Evolutionary conservation across 1,140 invertebrate genomes (phyloP).

Genomic region (Bombus vancouverensis): DNA sequence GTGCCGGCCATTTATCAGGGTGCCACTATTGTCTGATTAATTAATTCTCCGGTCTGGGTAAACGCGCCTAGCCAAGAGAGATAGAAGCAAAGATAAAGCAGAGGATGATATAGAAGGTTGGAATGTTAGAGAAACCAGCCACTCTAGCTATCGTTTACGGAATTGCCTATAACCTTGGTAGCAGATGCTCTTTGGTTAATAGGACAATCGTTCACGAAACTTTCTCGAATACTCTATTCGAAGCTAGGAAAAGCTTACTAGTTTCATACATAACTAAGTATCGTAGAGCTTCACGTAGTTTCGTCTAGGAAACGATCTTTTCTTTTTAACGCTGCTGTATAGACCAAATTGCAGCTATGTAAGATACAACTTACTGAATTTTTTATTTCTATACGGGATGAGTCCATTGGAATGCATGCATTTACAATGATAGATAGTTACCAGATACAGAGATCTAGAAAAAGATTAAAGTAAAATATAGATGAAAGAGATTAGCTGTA

Average conservation of each 20-base stretch:
- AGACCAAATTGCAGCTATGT: too few species aligned
- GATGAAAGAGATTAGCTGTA: too few species aligned
- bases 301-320: not conserved
- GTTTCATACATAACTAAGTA: not conserved
- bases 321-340: too few species aligned
- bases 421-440: too few species aligned
- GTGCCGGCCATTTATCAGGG: constrained; percentile 47
- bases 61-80: not conserved
- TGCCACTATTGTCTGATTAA: constrained; percentile 45
- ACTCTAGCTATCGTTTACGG: constrained; percentile 38
- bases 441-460: too few species aligned
- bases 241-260: not conserved
- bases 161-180: constrained; percentile 24
- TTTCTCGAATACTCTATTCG: constrained; percentile 14
- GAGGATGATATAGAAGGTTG: not conserved
- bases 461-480: too few species aligned
- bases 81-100: not conserved
- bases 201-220: constrained; percentile 15
- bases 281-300: not conserved
- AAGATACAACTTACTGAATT: not conserved
- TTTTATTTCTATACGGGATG: not conserved
- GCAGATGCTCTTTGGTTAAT: constrained; percentile 47
- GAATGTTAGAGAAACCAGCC: constrained; percentile 13
- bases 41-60: constrained; percentile 34
- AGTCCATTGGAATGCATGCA: not conserved